Evolutionary conservation across 2,888 invertebrate genomes (phyloP).

Genomic region (Plagiodera versicolora): DNA sequence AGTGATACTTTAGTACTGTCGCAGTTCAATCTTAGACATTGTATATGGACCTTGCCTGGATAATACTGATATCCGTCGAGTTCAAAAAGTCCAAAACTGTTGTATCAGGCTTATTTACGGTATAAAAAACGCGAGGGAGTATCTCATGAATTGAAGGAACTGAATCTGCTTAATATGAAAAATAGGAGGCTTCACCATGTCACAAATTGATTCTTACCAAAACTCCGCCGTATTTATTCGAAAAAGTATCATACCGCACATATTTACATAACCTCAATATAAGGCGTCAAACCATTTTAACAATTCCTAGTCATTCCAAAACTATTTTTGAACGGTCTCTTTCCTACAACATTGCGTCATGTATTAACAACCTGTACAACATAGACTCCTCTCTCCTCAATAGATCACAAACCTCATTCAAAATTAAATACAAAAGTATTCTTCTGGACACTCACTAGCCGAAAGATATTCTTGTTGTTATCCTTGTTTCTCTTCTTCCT

Average conservation of each 20-base stretch:
- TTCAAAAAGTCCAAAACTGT: neutral
- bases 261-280: constrained; percentile 3
- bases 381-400: neutral
- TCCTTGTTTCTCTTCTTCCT: neutral
- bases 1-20: too few relatives aligned
- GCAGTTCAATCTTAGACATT: neutral
- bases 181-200: neutral
- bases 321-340: neutral
- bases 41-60: neutral
- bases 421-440: neutral
- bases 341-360: neutral
- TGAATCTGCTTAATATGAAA: neutral
- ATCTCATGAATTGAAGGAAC: neutral
- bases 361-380: neutral
- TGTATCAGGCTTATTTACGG: neutral
- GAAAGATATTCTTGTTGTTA: neutral
- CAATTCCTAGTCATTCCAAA: neutral
- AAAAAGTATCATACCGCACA: neutral
- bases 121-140: constrained; percentile 2
- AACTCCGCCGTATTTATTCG: neutral
- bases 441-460: neutral
- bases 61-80: neutral
- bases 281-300: neutral
- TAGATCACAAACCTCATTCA: neutral
- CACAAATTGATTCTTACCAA: neutral